phyloP scores from a whole-genome alignment of 2,888 invertebrate genomes.

The Nipponacmea schrenckii region DNA sequence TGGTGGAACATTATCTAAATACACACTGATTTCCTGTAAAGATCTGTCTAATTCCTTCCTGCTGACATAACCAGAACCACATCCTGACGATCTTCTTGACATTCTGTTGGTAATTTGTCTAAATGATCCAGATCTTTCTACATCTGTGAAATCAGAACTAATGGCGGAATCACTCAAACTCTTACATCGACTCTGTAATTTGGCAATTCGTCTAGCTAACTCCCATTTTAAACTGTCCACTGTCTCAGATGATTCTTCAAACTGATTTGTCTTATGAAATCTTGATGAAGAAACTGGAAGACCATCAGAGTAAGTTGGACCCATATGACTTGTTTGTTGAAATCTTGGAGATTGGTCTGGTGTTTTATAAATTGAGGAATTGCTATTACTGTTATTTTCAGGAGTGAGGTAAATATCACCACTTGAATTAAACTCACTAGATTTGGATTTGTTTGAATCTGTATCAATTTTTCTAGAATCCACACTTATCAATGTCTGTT shows the following conservation, averaged over 20 bases:
- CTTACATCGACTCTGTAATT: conserved; percentile 40
- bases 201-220: conserved; percentile 44
- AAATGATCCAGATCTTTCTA: conserved; percentile 49
- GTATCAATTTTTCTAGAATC: background rate
- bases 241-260: background rate
- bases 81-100: background rate
- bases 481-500: background rate
- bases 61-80: background rate
- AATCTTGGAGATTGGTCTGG: conserved; percentile 39
- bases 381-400: conserved; percentile 18
- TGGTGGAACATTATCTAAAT: background rate
- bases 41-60: background rate
- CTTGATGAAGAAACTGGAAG: background rate
- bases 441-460: background rate
- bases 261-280: background rate
- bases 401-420: conserved; percentile 19
- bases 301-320: background rate
- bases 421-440: conserved; percentile 15
- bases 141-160: conserved; percentile 60
- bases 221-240: conserved; percentile 38
- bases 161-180: conserved; percentile 61
- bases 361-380: conserved; percentile 44
- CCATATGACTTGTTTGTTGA: background rate
- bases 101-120: conserved; percentile 34
- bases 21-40: background rate